Percentiles rank a stretch among this genome's conserved stretches.
These are phyloP conservation scores for Ctenicera cuprea DNA, from an alignment of 2,888 invertebrate species.

Conservation along the genomic window DNA sequence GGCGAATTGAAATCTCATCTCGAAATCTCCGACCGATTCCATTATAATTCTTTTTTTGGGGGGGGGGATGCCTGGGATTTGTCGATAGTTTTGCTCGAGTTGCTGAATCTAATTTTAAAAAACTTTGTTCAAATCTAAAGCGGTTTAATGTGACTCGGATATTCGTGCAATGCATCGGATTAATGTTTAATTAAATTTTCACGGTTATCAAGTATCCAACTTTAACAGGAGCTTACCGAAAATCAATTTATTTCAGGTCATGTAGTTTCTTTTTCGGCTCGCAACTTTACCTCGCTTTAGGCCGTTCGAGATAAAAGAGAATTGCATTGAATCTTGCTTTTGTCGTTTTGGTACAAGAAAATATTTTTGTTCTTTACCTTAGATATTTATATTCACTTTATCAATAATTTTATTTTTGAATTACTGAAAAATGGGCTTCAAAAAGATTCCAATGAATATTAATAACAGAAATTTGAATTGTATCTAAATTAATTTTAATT, in stretches of 20 bases:
- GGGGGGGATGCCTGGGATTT: background rate
- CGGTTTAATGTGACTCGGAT: background rate
- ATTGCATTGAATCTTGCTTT: constrained; percentile 1
- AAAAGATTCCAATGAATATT: no score
- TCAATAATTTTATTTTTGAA: no score
- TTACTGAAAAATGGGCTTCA: no score
- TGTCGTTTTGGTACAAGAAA: background rate
- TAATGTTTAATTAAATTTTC: constrained; percentile 23
- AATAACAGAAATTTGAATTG: no score
- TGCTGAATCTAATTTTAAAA: background rate
- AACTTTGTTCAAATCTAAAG: background rate
- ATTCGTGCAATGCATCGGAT: background rate
- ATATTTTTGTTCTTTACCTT: no score
- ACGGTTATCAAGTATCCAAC: background rate
- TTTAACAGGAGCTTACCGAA: constrained; percentile 10
- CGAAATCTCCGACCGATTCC: background rate
- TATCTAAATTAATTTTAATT: no score
- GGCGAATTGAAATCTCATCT: background rate
- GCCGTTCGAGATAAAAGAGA: constrained; percentile 2
- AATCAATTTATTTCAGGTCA: constrained; percentile 15
- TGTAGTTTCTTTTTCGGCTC: background rate
- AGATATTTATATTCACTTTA: no score
- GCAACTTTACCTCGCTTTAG: constrained; percentile 18
- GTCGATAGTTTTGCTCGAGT: background rate
- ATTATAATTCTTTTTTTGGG: background rate